Conservation (phyloP, 2,113 vertebrate species). For the Sardina pilchardus region DNA sequence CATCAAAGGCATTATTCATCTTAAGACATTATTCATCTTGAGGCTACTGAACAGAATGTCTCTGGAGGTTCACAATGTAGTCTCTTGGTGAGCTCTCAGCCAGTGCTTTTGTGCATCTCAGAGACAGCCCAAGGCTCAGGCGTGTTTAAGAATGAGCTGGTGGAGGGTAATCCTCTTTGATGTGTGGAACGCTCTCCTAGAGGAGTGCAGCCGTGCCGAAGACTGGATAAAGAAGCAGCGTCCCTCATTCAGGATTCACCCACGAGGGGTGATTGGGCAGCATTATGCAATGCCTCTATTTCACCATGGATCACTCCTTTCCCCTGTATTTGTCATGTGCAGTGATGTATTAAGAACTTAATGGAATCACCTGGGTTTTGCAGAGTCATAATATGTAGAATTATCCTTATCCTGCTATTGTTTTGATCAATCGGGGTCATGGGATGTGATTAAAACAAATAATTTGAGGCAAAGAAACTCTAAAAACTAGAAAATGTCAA, state of each 20-base stretch:
- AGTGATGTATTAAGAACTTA: neutral
- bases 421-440: too few species aligned
- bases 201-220: neutral
- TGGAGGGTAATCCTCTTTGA: neutral
- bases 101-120: neutral
- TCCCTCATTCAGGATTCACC: neutral
- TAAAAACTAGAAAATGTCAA: too few species aligned
- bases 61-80: neutral
- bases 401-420: too few species aligned
- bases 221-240: neutral
- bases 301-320: neutral
- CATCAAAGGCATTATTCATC: neutral
- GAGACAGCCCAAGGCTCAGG: neutral
- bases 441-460: too few species aligned
- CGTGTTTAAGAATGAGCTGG: neutral
- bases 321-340: neutral
- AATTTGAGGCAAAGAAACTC: too few species aligned
- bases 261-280: neutral
- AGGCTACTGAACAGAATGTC: neutral
- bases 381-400: neutral
- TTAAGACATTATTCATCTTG: neutral
- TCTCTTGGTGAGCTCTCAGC: neutral
- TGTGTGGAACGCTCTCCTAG: neutral
- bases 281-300: neutral
- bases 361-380: too few species aligned